These are phyloP conservation scores for Cotesia typhae DNA, from an alignment of 1,140 invertebrate genomes.

Conservation along the genomic window DNA sequence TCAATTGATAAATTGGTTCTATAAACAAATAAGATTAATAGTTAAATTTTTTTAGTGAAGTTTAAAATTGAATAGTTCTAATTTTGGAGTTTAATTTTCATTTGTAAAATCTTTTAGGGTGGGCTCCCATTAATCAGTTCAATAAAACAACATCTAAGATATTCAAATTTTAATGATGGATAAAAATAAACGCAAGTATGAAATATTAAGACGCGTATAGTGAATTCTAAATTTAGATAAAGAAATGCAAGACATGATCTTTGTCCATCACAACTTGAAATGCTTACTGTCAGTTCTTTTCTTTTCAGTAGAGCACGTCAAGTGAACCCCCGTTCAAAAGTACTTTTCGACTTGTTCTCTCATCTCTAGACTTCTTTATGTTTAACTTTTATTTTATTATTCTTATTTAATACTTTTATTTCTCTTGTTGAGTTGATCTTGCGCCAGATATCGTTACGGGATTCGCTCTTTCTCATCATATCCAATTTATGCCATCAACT, in stretches of 20 bases:
- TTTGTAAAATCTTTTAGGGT: no score
- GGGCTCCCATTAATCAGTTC: no score
- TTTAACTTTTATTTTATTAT: no score
- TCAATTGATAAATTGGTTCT: no score
- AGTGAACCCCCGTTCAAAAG: not conserved
- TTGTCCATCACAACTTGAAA: conserved; percentile 43
- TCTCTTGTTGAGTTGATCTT: conserved; percentile 25
- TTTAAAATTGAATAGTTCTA: no score
- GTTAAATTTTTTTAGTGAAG: no score
- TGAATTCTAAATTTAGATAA: conserved; percentile 43
- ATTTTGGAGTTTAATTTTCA: no score
- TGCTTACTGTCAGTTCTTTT: conserved; percentile 22
- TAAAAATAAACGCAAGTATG: no score
- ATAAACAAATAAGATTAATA: no score
- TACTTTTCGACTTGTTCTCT: conserved; percentile 19
- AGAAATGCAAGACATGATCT: conserved; percentile 31
- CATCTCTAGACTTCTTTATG: not conserved
- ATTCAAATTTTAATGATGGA: no score
- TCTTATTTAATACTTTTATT: not conserved
- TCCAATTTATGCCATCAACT: conserved; percentile 30
- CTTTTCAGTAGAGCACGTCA: not conserved
- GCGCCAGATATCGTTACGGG: conserved; percentile 43
- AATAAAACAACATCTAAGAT: no score
- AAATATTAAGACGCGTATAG: conserved; percentile 37
- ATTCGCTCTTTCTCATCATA: conserved; percentile 29